Base-by-base conservation (phyloP, 2,113 vertebrate species). In the Peromyscus californicus region DNA sequence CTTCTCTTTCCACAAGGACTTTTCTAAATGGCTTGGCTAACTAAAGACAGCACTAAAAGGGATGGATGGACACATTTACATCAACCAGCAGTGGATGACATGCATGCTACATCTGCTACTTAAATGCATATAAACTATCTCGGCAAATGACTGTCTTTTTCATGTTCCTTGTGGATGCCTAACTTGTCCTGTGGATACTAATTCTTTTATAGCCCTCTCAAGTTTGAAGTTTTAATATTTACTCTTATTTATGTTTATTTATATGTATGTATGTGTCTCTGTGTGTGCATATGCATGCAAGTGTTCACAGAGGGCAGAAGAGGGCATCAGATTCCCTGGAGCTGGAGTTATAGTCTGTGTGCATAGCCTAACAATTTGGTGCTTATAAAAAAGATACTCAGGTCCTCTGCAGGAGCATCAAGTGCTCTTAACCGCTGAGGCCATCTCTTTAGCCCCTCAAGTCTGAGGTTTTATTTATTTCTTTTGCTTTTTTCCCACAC, bases 81-180 rank as follows among this genome's bases (percentile, higher is more conserved):
- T 12, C 19, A 29, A n/a, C 39, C 7, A 76, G 24, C 9, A 33
- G 0, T 26, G 26, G 36, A 45, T 21, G 21, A 5, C 7, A 26
- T 5, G 1, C 2, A 3, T 36, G 42, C 5, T 45, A 45, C 13
- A 7, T 61, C 26, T 59, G 31, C n/a, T 65, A 0, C 2, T 5
- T 7, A 2, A 70, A 22, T 16, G 29, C 48, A 67, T 75, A 57
- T 12, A 42, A 95, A 48, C 16, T 31, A 31, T 51, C 79, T 21
- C 2, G n/a, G 39, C 24, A 86, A 65, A 85, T 26, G n/a, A 63
- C 88, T 93, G 85, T 90, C 70, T 74, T 67, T 45, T 87, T 31
- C 75, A 48, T 70, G 19, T 48, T 91, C 80, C n/a, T 0, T 0
- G 39, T 39, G 67, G 21, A 42, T 79, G 33, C 26, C 24, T n/a